Evolutionary conservation across 2,113 vertebrate genomes (phyloP).

Genomic region (Rhinopomastus cyanomelas): DNA sequence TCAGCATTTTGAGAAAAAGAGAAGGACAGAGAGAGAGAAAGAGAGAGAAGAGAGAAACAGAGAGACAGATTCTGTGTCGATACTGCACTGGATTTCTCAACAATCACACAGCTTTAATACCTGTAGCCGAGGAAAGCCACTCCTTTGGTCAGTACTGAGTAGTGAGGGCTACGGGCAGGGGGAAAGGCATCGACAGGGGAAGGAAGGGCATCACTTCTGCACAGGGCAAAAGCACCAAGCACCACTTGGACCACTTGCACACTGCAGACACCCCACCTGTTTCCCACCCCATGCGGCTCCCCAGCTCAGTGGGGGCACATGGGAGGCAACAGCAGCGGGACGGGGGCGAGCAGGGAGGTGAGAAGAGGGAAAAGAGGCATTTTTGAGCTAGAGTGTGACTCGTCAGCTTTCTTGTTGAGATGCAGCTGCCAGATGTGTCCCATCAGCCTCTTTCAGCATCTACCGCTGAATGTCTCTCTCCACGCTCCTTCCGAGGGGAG

Average conservation of each 20-base stretch:
- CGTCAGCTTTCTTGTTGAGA: background rate
- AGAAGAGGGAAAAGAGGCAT: conserved; percentile 61
- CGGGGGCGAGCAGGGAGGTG: conserved; percentile 36
- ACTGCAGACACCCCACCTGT: background rate
- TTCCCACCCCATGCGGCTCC: background rate
- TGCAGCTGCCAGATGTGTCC: conserved; percentile 35
- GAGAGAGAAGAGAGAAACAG: conserved; percentile 31
- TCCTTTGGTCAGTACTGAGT: conserved; percentile 12
- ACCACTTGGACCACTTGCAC: background rate
- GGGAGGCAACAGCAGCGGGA: conserved; percentile 28
- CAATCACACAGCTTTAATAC: conserved; percentile 75
- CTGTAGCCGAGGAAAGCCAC: conserved; percentile 62
- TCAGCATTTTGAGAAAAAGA: conserved; percentile 75
- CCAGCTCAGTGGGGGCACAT: background rate
- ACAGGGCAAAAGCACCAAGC: conserved; percentile 37
- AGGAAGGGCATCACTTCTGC: background rate
- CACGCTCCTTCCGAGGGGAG: background rate
- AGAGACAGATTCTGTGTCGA: conserved; percentile 70
- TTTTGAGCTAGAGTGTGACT: background rate
- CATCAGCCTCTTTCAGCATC: background rate
- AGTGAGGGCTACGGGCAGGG: conserved; percentile 5
- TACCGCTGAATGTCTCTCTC: background rate
- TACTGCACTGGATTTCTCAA: conserved; percentile 76
- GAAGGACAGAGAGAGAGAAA: conserved; percentile 61
- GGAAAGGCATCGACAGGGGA: background rate